A percentile compares a stretch with the other conserved stretches of the same genome.
Conservation (phyloP, 2,888 invertebrate genomes). For the Tenthredo scrophulariae region DNA sequence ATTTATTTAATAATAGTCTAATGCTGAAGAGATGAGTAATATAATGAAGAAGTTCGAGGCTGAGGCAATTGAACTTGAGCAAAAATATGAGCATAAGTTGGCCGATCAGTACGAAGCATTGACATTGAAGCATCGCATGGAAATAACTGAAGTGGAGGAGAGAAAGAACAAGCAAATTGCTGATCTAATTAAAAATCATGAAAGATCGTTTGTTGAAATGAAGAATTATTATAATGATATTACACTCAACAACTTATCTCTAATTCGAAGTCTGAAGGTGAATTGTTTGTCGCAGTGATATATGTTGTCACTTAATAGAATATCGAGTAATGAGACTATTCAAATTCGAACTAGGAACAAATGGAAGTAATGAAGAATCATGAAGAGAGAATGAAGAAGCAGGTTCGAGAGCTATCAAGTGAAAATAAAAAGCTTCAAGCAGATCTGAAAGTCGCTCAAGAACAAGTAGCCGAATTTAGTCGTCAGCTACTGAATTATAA, state of each 20-base stretch:
- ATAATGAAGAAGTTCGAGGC: constrained; percentile 84
- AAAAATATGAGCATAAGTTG: constrained; percentile 88
- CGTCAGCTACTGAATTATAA: constrained; percentile 91
- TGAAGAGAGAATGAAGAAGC: constrained; percentile 88
- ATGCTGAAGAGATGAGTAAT: constrained; percentile 79
- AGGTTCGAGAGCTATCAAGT: constrained; percentile 83
- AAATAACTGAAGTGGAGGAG: constrained; percentile 94
- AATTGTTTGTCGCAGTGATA: neutral
- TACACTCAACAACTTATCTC: constrained; percentile 93
- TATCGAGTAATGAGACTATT: constrained; percentile 7
- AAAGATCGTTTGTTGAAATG: constrained; percentile 91
- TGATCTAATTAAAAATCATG: constrained; percentile 90
- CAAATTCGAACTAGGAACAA: constrained; percentile 82
- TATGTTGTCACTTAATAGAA: constrained; percentile 32
- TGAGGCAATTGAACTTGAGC: constrained; percentile 85
- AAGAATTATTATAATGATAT: constrained; percentile 98
- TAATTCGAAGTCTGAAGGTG: constrained; percentile 93
- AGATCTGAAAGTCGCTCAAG: constrained; percentile 86
- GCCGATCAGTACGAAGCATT: constrained; percentile 86
- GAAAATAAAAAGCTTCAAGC: constrained; percentile 88
- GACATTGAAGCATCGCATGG: constrained; percentile 87
- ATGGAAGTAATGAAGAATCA: constrained; percentile 88
- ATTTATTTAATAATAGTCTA: constrained; percentile 66
- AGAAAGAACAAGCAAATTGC: constrained; percentile 93
- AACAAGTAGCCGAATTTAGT: constrained; percentile 86